Conservation (phyloP, 2,113 vertebrate genomes). For the Ascaphus truei region DNA sequence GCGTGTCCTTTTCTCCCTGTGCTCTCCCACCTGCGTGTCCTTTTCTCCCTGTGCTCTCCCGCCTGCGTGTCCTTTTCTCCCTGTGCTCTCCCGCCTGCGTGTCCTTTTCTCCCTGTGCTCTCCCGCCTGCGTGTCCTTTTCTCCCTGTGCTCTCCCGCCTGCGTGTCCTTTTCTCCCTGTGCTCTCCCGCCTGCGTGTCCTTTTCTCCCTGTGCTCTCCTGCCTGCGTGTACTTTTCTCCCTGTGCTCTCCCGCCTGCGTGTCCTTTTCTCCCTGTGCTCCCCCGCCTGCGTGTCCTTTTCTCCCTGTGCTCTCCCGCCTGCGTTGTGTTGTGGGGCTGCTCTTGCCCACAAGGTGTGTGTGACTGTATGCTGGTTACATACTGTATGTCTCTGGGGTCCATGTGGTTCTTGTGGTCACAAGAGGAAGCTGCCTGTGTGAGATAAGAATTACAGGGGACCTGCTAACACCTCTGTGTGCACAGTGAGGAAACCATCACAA, state of each 20-base stretch:
- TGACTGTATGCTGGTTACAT: background rate
- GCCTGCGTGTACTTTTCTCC: too few relatives aligned
- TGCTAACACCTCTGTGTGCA: conserved; percentile 48
- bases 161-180: too few relatives aligned
- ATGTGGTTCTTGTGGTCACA: conserved; percentile 52
- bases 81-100: too few relatives aligned
- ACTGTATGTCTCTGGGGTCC: background rate
- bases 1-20: too few relatives aligned
- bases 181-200: background rate
- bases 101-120: too few relatives aligned
- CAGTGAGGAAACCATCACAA: conserved; percentile 42
- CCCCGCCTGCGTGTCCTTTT: background rate
- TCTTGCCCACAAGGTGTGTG: conserved; percentile 32
- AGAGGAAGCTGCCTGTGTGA: conserved; percentile 60
- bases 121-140: too few relatives aligned
- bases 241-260: too few relatives aligned
- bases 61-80: too few relatives aligned
- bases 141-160: too few relatives aligned
- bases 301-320: conserved; percentile 38
- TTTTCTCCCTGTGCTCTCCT: background rate
- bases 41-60: too few relatives aligned
- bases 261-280: background rate
- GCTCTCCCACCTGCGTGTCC: too few relatives aligned
- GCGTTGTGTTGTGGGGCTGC: too few relatives aligned
- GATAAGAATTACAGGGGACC: conserved; percentile 58